Base-by-base conservation (phyloP, 2,797 vertebrate genomes). In the Aphelocoma californica region DNA sequence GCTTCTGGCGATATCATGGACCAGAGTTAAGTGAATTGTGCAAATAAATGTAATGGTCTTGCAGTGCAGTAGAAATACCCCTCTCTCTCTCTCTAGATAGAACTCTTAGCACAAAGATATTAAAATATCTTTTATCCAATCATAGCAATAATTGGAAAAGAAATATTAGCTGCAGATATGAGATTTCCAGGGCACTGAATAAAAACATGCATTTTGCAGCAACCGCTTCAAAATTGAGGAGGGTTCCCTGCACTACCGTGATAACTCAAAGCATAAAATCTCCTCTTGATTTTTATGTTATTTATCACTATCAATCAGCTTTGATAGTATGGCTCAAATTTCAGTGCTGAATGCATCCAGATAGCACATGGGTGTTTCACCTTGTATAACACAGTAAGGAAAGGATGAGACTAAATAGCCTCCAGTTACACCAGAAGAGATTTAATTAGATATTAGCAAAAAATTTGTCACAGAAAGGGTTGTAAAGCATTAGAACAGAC, bases 21-120 rank as follows among this genome's bases (percentile, higher is more conserved):
- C 73, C 81, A 80, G 74, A 88, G 90, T 85, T 88, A 96, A 97
- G 95, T 96, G 90, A 95, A 95, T 95, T 96, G 81, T 92, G 48
- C 88, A 95, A 96, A 95, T 90, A 88, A 86, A 94, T 56, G 64
- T 92, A 93, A 92, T 90, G 64, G 26, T 88, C 80, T 94, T 84
- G 42, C 74, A 92, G 53, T 74, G 53, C 67, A 78, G 31, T 88
- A 38, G 71, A 94, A 96, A 92, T 87, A 61, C 61, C 18, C 54
- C 25, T 74, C 48, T 90, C 74, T 47, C 19, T 81, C 73, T 89
- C 56, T 91, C 47, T 83, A 51, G 66, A 48, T 61, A 93, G n/a
- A n/a, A 64, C 38, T 80, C 51, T 56, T 72, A 85, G 45, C 67
- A 62, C 47, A 86, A 87, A 93, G 20, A 87, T 93, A 94, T 91